phyloP scores from a whole-genome alignment of 2,888 invertebrate genomes.

The Arge pagana region DNA sequence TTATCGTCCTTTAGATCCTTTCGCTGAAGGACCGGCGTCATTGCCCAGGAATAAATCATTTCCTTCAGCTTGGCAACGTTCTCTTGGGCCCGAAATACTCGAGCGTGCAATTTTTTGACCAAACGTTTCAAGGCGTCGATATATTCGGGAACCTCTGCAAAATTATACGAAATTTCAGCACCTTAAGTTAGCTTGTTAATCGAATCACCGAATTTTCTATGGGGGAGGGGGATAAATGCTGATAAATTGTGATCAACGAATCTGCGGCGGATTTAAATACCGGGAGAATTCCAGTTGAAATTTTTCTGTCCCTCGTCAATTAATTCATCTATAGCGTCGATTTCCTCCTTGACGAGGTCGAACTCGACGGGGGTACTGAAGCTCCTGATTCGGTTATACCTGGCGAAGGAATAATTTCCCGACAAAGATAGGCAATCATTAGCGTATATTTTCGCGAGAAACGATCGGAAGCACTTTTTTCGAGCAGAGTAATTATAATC shows the following conservation, averaged over 20 bases:
- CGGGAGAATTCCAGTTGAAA: conserved; percentile 80
- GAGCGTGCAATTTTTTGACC: conserved; percentile 73
- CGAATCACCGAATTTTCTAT: no score
- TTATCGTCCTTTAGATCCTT: conserved; percentile 68
- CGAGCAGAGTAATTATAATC: background rate
- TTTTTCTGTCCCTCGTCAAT: conserved; percentile 71
- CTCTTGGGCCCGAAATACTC: conserved; percentile 70
- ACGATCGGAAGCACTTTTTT: background rate
- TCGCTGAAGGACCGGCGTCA: conserved; percentile 74
- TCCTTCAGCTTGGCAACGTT: conserved; percentile 66
- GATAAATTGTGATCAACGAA: background rate
- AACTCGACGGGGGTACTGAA: conserved; percentile 79
- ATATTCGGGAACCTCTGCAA: conserved; percentile 66
- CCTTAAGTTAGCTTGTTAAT: background rate
- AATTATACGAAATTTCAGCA: no score
- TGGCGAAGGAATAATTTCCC: conserved; percentile 23
- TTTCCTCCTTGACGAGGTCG: conserved; percentile 75
- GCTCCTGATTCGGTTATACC: conserved; percentile 82
- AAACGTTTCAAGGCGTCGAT: conserved; percentile 70
- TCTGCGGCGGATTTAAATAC: conserved; percentile 61
- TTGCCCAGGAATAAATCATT: conserved; percentile 73
- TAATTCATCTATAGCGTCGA: conserved; percentile 73
- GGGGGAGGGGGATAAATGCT: no score
- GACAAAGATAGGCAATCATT: background rate
- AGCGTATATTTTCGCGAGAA: background rate